Conservation (phyloP, 2,888 invertebrate genomes). For the Linnaemya tessellans region DNA sequence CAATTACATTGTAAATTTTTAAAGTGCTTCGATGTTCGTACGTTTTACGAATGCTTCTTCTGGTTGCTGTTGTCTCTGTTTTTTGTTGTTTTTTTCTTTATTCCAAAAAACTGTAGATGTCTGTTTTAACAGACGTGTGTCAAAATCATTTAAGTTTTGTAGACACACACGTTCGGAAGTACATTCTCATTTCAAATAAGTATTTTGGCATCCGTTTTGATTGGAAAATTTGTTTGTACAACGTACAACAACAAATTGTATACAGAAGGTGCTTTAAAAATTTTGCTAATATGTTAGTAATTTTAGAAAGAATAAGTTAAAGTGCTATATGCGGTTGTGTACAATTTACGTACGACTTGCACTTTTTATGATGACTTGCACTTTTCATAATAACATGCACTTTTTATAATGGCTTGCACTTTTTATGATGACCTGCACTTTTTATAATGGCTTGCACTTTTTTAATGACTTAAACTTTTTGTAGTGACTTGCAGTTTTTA, state of each 20-base stretch:
- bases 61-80: not conserved
- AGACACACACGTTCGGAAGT: slow-evolving; percentile 17
- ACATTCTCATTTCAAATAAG: slow-evolving; percentile 26
- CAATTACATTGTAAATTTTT: slow-evolving; percentile 4
- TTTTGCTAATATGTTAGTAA: not conserved
- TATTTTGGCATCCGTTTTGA: slow-evolving; percentile 41
- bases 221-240: not conserved
- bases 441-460: no score
- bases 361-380: no score
- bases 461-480: no score
- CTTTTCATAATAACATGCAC: no score
- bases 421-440: no score
- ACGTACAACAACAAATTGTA: not conserved
- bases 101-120: slow-evolving; percentile 31
- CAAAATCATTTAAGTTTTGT: slow-evolving; percentile 65
- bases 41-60: not conserved
- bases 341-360: no score
- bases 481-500: no score
- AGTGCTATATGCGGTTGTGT: no score
- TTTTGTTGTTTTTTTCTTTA: not conserved
- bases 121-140: slow-evolving; percentile 64
- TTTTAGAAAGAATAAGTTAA: no score
- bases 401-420: no score
- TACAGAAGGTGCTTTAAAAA: not conserved
- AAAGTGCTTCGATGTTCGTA: not conserved